A percentile compares a stretch with the other conserved stretches of the same genome.
Conservation (phyloP, 1,140 invertebrate genomes). For the Eulimnadia texana region DNA sequence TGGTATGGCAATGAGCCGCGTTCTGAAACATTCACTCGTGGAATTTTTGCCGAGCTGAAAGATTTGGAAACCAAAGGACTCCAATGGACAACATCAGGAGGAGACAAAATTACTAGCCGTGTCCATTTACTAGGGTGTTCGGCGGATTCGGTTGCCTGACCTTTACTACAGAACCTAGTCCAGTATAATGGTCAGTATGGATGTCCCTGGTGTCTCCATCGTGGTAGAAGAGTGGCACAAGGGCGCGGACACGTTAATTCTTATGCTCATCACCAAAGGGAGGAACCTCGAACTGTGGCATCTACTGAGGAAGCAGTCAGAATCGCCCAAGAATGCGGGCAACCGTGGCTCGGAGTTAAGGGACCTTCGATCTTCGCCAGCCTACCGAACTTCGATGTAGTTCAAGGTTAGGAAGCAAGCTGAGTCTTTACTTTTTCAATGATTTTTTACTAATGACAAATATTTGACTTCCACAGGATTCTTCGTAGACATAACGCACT, state of each 20-base stretch:
- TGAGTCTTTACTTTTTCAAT: no score
- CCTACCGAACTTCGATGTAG: constrained; percentile 23
- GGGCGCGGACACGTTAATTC: constrained; percentile 16
- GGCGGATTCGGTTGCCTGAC: no score
- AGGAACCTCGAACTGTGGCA: constrained; percentile 12
- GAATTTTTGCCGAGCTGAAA: no score
- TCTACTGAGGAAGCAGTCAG: constrained; percentile 16
- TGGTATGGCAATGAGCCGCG: no score
- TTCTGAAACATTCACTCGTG: no score
- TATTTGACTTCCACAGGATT: no score
- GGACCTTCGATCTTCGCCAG: constrained; percentile 18
- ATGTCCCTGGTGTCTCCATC: constrained; percentile 23
- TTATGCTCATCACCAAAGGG: constrained; percentile 18
- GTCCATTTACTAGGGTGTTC: no score
- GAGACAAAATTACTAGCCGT: no score
- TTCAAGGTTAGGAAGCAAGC: no score
- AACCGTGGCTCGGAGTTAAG: constrained; percentile 10
- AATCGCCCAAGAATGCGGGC: not conserved
- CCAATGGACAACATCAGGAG: no score
- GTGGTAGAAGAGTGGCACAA: constrained; percentile 17
- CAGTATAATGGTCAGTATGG: constrained; percentile 24
- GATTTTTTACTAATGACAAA: no score
- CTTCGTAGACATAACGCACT: constrained; percentile 25
- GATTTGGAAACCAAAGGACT: no score
- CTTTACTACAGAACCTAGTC: constrained; percentile 14